Evolutionary conservation across 2,888 invertebrate species (phyloP).

Genomic region (Leptothorax acervorum): DNA sequence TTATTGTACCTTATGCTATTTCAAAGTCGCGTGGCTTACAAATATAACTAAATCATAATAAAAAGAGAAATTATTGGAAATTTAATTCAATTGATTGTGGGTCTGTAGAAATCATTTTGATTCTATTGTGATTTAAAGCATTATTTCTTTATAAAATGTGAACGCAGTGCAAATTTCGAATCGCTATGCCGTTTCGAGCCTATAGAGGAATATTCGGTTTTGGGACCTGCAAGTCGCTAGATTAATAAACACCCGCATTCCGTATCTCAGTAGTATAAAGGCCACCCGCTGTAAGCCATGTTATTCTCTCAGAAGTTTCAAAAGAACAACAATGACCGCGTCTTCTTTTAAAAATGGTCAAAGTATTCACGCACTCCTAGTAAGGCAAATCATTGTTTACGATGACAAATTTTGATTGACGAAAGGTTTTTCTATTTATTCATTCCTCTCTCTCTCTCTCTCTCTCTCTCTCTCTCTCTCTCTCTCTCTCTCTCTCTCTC

Average conservation of each 20-base stretch:
- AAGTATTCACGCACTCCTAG: neutral
- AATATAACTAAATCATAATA: conserved; percentile 1
- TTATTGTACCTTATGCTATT: conserved; percentile 5
- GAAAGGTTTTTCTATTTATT: conserved; percentile 2
- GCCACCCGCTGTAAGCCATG: neutral
- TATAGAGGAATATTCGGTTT: neutral
- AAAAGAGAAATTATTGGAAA: neutral
- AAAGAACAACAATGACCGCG: neutral
- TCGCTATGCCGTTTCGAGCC: neutral
- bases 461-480: neutral
- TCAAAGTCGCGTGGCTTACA: neutral
- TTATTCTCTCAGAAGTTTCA: neutral
- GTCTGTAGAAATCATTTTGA: conserved; percentile 60
- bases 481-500: neutral
- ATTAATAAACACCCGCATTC: neutral
- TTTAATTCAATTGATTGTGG: conserved; percentile 39
- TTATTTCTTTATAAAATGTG: conserved; percentile 82
- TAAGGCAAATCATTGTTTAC: neutral
- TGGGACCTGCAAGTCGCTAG: neutral
- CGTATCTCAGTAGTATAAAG: neutral
- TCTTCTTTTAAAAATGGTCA: neutral
- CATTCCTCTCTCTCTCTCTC: neutral
- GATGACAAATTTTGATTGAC: neutral
- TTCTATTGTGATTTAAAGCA: conserved; percentile 78
- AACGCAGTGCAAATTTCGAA: conserved; percentile 77